Base-by-base conservation (phyloP, 1,140 invertebrate species). In the Chymomyza costata region DNA sequence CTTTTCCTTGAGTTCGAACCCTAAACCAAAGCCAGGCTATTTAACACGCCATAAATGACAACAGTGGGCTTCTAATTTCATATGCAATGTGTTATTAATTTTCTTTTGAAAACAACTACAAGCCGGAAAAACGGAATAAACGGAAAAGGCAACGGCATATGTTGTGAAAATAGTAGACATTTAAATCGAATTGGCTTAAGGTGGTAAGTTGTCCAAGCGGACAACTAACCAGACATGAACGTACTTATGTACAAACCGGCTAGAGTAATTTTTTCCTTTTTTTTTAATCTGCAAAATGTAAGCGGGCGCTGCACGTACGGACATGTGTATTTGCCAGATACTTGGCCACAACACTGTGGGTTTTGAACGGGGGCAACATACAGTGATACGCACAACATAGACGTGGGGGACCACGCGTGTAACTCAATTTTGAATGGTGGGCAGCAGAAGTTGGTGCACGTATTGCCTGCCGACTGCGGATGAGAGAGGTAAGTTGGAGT, bases 151-250 rank as follows among this genome's bases (percentile, higher is more conserved):
- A 68, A 65, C 80, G 64, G 67, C 37, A 68, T 60, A 10, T 10
- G 3, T 13, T 3, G 63, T 80, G 73, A 74, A 78, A 80, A 70
- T 68, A 74, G 59, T 47, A 81, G 73, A 73, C 67, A 73, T 80
- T 80, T 80, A 80, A 80, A 80, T 80, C 73, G 73, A 80, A 80
- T 80, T 80, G 73, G 73, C 67, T 80, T 52, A 55, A 71, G 73
- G 73, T 78, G 73, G 52, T 45, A 55, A 25, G n/a, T n/a, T n/a
- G n/a, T 30, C 16, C 62, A 54, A 51, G 32, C 35, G 10, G 38
- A 40, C 28, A n/a, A n/a, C n/a, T n/a, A n/a, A n/a, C n/a, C n/a
- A n/a, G n/a, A n/a, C n/a, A n/a, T n/a, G n/a, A n/a, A n/a, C n/a
- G 14, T 19, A 21, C 11, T 17, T 2, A 6, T 14, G 18, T 19